Evolutionary conservation across 2,888 invertebrate species (phyloP), one percentile per base, ranked within the genome.

Genomic region (Drosophila cognata): DNA sequence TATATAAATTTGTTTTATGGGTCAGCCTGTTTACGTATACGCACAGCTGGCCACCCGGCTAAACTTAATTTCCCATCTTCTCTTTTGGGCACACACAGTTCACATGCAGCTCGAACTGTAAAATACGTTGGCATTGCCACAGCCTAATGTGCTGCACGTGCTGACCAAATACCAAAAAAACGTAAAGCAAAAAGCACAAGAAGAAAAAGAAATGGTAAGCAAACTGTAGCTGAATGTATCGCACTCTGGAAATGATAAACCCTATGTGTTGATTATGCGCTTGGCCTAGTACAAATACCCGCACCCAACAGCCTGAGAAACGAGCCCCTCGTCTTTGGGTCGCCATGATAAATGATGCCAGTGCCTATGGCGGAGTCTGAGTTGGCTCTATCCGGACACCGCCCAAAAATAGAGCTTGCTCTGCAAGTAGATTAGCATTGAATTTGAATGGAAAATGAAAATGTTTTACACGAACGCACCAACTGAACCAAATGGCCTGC

Each of bases 391-490:
- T 16, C 25, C 43, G 28, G 38, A 38, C 61, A 48, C 62, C 56
- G 67, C 53, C 64, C 69, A 21, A 43, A 76, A 74, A 72, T 72
- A 67, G 51, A 77, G 78, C 82, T 84, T 88, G 85, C 77, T 80
- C 71, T 67, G 82, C 88, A 88, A 88, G 80, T 88, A 77, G 86
- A 86, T 86, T 86, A 86, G 82, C 82, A 86, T 86, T 86, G 85
- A 82, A 88, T 88, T 88, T 86, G 88, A 88, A 86, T 86, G 71
- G 84, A 82, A 84, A 85, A 83, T 88, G 70, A 84, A 86, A 85
- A 85, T 86, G 84, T 86, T 85, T 84, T 80, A 66, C 72, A 68
- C 75, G 57, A 63, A 41, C 29, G 64, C 11, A 59, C 55, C 13
- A 56, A 52, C 31, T 18, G 2, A 41, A 46, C 61, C 48, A 70